These are phyloP conservation scores for Vidua macroura DNA, from an alignment of 2,113 vertebrate genomes.

Conservation along the genomic window DNA sequence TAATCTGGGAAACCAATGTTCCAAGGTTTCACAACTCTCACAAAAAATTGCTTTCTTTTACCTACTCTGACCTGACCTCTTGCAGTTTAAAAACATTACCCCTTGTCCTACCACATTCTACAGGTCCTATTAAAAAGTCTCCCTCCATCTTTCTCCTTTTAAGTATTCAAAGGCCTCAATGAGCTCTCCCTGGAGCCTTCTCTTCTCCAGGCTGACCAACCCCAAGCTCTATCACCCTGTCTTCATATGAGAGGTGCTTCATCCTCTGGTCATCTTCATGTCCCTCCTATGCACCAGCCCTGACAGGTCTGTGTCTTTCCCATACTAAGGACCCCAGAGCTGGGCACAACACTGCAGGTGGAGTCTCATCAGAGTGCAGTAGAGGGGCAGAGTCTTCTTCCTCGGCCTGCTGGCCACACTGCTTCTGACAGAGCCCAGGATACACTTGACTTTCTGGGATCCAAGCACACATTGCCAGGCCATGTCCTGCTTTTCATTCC, in stretches of 20 bases:
- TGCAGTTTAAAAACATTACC: not conserved
- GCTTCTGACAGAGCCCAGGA: not conserved
- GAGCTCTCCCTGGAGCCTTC: not conserved
- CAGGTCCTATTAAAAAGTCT: not conserved
- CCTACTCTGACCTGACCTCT: not conserved
- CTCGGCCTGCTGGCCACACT: accelerated
- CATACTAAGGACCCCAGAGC: not conserved
- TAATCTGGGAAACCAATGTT: not conserved
- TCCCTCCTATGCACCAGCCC: not conserved
- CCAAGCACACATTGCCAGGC: not conserved
- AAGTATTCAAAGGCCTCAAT: not conserved
- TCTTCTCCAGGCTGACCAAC: not conserved
- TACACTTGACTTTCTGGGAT: not conserved
- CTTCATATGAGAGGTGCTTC: not conserved
- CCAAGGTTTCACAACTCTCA: not conserved
- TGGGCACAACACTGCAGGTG: not conserved
- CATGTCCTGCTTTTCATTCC: not conserved
- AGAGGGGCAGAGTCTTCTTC: not conserved
- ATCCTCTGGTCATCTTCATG: not conserved
- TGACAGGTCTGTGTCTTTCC: not conserved
- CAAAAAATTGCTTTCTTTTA: not conserved
- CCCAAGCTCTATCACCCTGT: not conserved
- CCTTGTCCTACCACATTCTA: not conserved
- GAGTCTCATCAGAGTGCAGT: not conserved
- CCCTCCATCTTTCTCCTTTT: not conserved